Base-by-base conservation (phyloP, 2,797 vertebrate genomes). In the Chrosomus eos region DNA sequence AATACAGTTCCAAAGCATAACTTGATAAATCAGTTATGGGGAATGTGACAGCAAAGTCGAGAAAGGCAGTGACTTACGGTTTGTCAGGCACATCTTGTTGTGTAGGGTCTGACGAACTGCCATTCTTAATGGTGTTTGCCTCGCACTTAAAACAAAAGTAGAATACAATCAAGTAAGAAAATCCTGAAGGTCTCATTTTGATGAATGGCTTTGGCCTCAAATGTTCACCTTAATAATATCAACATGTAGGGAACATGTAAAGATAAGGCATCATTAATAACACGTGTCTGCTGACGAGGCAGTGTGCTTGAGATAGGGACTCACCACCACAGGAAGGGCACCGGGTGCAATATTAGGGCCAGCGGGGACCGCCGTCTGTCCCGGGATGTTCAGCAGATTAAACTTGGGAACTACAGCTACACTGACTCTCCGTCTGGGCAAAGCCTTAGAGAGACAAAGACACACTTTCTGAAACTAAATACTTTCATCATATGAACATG, bases 351-450 rank as follows among this genome's bases (percentile, higher is more conserved):
- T 1, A 64, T 6, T 88, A 74, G 90, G 77, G 55, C 91, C 89
- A 1, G 95, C 94, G 83, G 93, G 88, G 82, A 87, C 89, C 74
- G 96, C 91, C 80, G 93, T 93, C 89, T 98, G 98, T 89, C 97
- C 96, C 5, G 97, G 97, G 88, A 99, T 94, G 86, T 96, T 98
- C 88, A 99, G 93, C 80, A 97, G 96, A 92, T 98, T 99, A 93
- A 99, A 99, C 91, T 99, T 99, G 5, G 98, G 98, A 88, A 99
- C 97, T 87, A 99, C 98, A 0, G 98, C 98, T 55, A 99, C 98
- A 53, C 98, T 99, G 92, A 99, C 98, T 92, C 98, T 97, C 36
- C 98, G 96, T 62, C 98, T 95, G 82, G 98, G 98, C 94, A 99
- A 93, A 82, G 97, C 97, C 98, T 99, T 66, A 67, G 21, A 78